These are phyloP conservation scores for Styela clava DNA, from an alignment of 23 tunicate genomes.

Conservation along the genomic window DNA sequence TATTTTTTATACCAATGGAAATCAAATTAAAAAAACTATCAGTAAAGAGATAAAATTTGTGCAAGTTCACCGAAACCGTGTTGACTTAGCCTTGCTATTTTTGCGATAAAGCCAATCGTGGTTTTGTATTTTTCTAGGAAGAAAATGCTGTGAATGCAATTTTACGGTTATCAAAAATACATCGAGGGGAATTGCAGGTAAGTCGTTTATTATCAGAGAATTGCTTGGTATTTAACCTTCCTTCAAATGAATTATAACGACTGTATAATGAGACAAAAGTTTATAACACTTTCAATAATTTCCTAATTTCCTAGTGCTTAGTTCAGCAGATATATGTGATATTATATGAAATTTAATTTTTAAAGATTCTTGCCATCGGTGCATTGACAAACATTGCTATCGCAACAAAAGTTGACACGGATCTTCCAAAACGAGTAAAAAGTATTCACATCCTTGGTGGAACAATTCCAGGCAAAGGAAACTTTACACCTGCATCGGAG, in stretches of 20 bases:
- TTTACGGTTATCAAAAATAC: conserved; percentile 45
- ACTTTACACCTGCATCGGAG: conserved; percentile 69
- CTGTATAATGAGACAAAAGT: too few relatives aligned
- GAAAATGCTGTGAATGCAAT: conserved; percentile 74
- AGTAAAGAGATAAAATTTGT: too few relatives aligned
- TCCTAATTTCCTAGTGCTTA: too few relatives aligned
- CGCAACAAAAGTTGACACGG: conserved; percentile 71
- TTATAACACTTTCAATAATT: too few relatives aligned
- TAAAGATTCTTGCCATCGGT: conserved; percentile 78
- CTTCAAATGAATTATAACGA: background rate
- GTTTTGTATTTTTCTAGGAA: conserved; percentile 28
- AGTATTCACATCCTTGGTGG: conserved; percentile 71
- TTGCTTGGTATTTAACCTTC: background rate
- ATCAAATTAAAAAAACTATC: too few relatives aligned
- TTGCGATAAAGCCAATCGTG: too few relatives aligned
- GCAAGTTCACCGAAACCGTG: too few relatives aligned
- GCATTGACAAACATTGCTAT: conserved; percentile 84
- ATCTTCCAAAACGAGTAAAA: conserved; percentile 41
- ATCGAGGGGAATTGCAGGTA: conserved; percentile 44
- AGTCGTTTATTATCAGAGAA: too few relatives aligned
- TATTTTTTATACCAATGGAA: too few relatives aligned
- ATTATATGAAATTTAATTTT: too few relatives aligned
- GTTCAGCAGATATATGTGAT: too few relatives aligned
- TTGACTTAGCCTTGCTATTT: too few relatives aligned
- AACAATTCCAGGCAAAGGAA: conserved; percentile 45